phyloP scores from a whole-genome alignment of 2,888 invertebrate genomes.

The Dusona sp. region DNA sequence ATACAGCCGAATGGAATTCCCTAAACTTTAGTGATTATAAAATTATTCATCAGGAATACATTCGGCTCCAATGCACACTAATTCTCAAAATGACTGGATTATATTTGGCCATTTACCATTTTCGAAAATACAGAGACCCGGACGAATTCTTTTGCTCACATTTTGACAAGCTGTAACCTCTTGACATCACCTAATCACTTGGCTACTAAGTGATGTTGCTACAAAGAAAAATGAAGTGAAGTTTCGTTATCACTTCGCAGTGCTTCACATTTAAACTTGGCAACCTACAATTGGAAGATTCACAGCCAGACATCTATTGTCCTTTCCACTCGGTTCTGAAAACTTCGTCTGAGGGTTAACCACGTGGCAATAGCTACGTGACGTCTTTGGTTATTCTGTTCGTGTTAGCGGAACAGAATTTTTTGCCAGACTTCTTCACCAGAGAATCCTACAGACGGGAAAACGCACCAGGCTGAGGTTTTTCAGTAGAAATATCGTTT shows the following conservation, averaged over 20 bases:
- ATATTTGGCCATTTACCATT: not conserved
- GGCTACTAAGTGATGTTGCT: not conserved
- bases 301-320: not conserved
- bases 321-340: not conserved
- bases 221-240: not conserved
- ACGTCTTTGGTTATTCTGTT: conserved; percentile 40
- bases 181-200: too few species aligned
- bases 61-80: not conserved
- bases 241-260: not conserved
- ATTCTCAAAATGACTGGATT: not conserved
- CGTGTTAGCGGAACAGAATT: not conserved
- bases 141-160: not conserved
- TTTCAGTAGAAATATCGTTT: conserved; percentile 40
- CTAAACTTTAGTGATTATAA: not conserved
- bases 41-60: not conserved
- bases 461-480: not conserved
- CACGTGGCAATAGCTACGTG: conserved; percentile 25
- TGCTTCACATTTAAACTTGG: not conserved
- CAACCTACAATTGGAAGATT: not conserved
- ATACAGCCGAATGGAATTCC: not conserved
- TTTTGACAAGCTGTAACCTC: too few species aligned
- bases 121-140: not conserved
- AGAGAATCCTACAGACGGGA: conserved; percentile 11
- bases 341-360: not conserved
- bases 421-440: not conserved